Evolutionary conservation across 2,113 vertebrate species (phyloP).

Genomic region (Oryzias melastigma): DNA sequence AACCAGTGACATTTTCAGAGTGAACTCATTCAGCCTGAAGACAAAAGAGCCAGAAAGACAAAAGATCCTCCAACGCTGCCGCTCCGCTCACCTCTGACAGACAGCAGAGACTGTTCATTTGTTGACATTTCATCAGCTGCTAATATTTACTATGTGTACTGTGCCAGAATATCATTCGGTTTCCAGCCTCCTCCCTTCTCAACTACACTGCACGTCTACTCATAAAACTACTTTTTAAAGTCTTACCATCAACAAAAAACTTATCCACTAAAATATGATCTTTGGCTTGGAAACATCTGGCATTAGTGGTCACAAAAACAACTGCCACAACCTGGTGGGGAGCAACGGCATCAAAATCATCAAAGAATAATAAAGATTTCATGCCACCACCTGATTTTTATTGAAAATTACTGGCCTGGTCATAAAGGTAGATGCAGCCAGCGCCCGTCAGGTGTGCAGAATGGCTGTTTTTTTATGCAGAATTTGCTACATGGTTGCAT

Average conservation of each 20-base stretch:
- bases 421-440: no score
- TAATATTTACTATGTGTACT: constrained; percentile 23
- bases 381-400: no score
- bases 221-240: neutral
- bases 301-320: no score
- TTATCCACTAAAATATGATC: no score
- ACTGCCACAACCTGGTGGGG: no score
- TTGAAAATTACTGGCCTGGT: no score
- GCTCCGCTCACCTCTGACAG: constrained; percentile 30
- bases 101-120: neutral
- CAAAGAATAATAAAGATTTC: no score
- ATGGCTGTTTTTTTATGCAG: no score
- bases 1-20: constrained; percentile 58
- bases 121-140: constrained; percentile 51
- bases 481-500: no score
- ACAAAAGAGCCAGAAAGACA: constrained; percentile 46
- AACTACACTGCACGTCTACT: neutral
- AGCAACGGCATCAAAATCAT: no score
- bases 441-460: no score
- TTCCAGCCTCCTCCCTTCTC: neutral
- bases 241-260: neutral
- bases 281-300: no score
- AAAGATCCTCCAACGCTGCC: constrained; percentile 30
- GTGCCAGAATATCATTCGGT: constrained; percentile 24
- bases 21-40: constrained; percentile 40